Percentiles rank a stretch among this genome's conserved stretches.
These are phyloP conservation scores for Calycopis cecrops DNA, from an alignment of 1,140 invertebrate species.

Conservation along the genomic window DNA sequence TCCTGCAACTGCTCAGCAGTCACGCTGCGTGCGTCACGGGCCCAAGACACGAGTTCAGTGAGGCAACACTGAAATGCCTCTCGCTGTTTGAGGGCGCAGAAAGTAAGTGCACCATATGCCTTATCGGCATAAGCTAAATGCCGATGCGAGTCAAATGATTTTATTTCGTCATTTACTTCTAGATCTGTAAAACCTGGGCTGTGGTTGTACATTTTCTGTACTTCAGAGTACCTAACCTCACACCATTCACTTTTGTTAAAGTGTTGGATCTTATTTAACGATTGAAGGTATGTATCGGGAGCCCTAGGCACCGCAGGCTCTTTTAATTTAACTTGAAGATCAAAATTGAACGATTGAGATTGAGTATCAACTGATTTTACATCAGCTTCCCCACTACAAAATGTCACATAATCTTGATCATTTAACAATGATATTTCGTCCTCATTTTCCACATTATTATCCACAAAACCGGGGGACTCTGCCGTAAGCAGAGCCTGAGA, in stretches of 20 bases:
- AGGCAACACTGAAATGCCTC: conserved; percentile 18
- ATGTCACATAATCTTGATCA: neutral
- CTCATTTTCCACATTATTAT: neutral
- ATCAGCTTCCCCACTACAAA: neutral
- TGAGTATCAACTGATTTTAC: neutral
- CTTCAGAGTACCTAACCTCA: conserved; percentile 31
- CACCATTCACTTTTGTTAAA: conserved; percentile 26
- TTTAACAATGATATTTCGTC: neutral
- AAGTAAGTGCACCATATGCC: conserved; percentile 23
- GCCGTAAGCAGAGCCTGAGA: neutral
- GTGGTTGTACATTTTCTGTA: conserved; percentile 29
- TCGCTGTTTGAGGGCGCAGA: conserved; percentile 29
- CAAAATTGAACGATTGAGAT: conserved; percentile 6
- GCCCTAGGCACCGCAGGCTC: conserved; percentile 18
- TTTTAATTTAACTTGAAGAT: conserved; percentile 21
- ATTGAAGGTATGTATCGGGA: conserved; percentile 19
- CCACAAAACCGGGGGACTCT: neutral
- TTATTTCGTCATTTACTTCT: conserved; percentile 25
- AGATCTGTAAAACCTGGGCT: conserved; percentile 26
- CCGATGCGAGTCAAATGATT: conserved; percentile 10
- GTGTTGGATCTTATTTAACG: conserved; percentile 22
- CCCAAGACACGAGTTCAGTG: conserved; percentile 16
- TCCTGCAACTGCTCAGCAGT: neutral
- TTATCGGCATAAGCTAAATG: conserved; percentile 24
- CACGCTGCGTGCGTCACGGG: neutral